A percentile compares a stretch with the other conserved stretches of the same genome.
These are phyloP conservation scores for Metaphire vulgaris DNA, from an alignment of 1,140 invertebrate genomes.

Conservation along the genomic window DNA sequence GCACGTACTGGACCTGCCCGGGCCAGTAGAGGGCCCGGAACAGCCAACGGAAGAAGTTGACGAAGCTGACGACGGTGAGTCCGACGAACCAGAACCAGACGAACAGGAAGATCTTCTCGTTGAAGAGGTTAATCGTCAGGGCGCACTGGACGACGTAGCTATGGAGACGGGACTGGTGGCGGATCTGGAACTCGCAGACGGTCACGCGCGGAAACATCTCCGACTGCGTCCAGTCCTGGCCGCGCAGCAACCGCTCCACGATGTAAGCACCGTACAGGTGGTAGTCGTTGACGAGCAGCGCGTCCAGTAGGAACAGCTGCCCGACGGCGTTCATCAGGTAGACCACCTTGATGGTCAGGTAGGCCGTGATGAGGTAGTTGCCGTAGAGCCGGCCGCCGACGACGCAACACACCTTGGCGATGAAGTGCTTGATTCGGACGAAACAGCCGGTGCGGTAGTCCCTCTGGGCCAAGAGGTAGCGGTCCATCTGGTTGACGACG, in stretches of 20 bases:
- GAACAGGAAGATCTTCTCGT: no score
- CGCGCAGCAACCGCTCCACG: slow-evolving; percentile 51
- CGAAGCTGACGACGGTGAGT: slow-evolving; percentile 52
- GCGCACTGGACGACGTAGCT: no score
- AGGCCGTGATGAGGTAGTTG: slow-evolving; percentile 54
- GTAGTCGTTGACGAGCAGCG: slow-evolving; percentile 54
- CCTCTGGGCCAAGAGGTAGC: slow-evolving; percentile 48
- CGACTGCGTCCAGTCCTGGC: slow-evolving; percentile 51
- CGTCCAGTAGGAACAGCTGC: no score
- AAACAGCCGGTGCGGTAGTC: slow-evolving; percentile 45
- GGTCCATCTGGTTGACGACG: no score
- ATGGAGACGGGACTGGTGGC: no score
- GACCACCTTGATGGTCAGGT: slow-evolving; percentile 54
- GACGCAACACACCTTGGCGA: no score
- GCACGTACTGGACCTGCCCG: no score
- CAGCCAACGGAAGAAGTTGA: slow-evolving; percentile 43
- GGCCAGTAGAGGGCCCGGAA: no score
- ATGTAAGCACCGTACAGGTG: slow-evolving; percentile 55
- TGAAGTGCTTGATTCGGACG: slow-evolving; percentile 44
- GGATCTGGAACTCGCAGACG: slow-evolving; percentile 56
- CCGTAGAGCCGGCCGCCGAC: no score
- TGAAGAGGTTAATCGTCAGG: no score
- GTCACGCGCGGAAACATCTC: slow-evolving; percentile 55
- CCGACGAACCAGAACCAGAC: slow-evolving; percentile 58
- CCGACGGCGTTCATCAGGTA: no score